Base-by-base conservation (phyloP, 1,140 invertebrate genomes). In the Marisa cornuarietis region DNA sequence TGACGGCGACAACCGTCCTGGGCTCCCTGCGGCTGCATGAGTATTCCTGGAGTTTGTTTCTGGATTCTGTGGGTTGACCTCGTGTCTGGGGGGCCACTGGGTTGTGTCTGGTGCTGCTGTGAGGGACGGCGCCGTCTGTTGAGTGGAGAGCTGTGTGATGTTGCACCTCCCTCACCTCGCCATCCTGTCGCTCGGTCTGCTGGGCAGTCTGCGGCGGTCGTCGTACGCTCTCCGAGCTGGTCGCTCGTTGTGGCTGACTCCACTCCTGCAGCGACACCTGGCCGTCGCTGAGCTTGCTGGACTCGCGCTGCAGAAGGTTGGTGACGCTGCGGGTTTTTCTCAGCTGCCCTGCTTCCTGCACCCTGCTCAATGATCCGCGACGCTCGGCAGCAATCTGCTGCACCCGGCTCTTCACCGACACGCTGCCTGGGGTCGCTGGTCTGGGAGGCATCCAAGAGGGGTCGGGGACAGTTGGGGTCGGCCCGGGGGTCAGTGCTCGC, bases 401-500 rank as follows among this genome's bases (percentile, higher is more conserved):
- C 51, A 73, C 16, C 9, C 74, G 26, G 74, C 61, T 22, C 4
- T 6, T 10, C 2, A 63, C 51, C 31, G 49, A 54, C 63, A 20
- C 49, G 10, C 63, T 63, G 11, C 76, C 63, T 18, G 76, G 76
- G 42, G 76, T 77, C 16, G 63, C 68, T 16, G 76, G 76, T 69
- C 76, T 51, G 61, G 62, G 24, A 5, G 58, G 26, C 84, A 85
- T 14, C 77, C 79, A 14, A 82, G 81, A 16, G 82, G 77, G 24
- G 79, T 74, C 62, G 51, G 71, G 42, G 22, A 78, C 69, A 31
- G 26, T 51, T 24, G 26, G 22, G 24, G 26, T 68, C 10, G 86
- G 85, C 31, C 84, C 86, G 18, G 87, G 86, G 20, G 86, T 87
- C 20, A 75, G 74, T 71, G 86, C 83, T 49, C 85, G 77, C n/a